A percentile compares a stretch with the other conserved stretches of the same genome.
phyloP scores from a whole-genome alignment of 64 coral and sea anemone species.

The Hydrozoanthus tunicans region DNA sequence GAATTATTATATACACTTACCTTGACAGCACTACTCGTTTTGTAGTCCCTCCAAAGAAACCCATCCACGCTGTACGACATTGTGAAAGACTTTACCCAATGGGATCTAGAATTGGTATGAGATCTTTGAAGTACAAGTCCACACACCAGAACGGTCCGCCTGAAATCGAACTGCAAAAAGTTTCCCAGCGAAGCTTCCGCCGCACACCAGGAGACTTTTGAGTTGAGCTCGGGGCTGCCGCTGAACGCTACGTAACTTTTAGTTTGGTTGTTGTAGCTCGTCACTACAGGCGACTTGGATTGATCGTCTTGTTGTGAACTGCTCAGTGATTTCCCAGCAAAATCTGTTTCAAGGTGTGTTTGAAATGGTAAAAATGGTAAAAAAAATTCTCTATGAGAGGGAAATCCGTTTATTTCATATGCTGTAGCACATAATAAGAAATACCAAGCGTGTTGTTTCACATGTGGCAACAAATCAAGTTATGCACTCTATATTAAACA shows the following conservation, averaged over 20 bases:
- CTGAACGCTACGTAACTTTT: background rate
- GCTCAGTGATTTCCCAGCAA: constrained; percentile 27
- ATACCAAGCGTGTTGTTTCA: no score
- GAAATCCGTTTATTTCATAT: no score
- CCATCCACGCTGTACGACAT: constrained; percentile 31
- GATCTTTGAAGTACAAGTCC: background rate
- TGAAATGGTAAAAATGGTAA: background rate
- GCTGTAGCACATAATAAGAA: no score
- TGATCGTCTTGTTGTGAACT: background rate
- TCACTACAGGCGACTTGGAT: background rate
- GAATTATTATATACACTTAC: background rate
- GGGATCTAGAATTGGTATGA: background rate
- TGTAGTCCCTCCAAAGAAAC: constrained; percentile 35
- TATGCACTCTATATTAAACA: no score
- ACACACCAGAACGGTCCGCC: constrained; percentile 5
- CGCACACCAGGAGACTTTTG: background rate
- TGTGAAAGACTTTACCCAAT: constrained; percentile 18
- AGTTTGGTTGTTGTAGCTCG: constrained; percentile 14
- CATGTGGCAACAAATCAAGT: no score
- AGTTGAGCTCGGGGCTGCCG: constrained; percentile 1
- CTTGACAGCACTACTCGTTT: constrained; percentile 3
- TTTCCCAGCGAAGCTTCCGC: background rate
- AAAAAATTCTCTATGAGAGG: no score
- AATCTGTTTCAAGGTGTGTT: background rate
- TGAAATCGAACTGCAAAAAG: constrained; percentile 39